phyloP scores from a whole-genome alignment of 64 coral and sea anemone genomes.

The Porites australiensis region DNA sequence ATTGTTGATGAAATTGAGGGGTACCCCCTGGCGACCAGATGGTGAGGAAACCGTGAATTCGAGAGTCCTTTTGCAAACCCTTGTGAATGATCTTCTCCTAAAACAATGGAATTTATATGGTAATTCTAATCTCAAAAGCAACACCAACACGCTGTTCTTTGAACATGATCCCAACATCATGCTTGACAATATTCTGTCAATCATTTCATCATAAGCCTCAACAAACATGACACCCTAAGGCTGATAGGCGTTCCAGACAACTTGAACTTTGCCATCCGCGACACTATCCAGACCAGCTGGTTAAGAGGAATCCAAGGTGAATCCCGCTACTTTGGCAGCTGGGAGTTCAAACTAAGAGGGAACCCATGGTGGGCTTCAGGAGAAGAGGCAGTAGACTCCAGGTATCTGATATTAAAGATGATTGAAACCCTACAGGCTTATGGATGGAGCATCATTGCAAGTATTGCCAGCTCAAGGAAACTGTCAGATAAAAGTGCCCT shows the following conservation, averaged over 20 bases:
- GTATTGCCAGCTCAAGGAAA: conserved; percentile 9
- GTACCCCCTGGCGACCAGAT: conserved; percentile 46
- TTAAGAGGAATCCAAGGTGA: conserved; percentile 60
- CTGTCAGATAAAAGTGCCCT: conserved; percentile 68
- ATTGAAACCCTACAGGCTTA: conserved; percentile 9
- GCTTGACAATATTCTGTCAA: neutral
- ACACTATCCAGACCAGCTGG: conserved; percentile 42
- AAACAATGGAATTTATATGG: conserved; percentile 39
- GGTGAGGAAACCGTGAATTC: conserved; percentile 46
- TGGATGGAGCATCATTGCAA: conserved; percentile 25
- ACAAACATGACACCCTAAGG: conserved; percentile 43
- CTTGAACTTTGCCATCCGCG: conserved; percentile 15
- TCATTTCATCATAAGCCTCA: conserved; percentile 45
- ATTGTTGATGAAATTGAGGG: conserved; percentile 43
- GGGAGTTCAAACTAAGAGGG: conserved; percentile 66
- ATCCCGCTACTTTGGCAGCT: conserved; percentile 30
- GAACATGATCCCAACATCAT: conserved; percentile 49
- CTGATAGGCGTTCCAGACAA: conserved; percentile 47
- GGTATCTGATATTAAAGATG: conserved; percentile 34
- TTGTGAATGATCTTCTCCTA: conserved; percentile 10
- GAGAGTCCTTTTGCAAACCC: conserved; percentile 13
- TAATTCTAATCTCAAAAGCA: conserved; percentile 55
- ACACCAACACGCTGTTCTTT: conserved; percentile 56
- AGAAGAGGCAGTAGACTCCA: conserved; percentile 50
- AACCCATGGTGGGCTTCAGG: conserved; percentile 53